Conservation (phyloP, 2,888 invertebrate genomes). For the Agapetus fuscipes region DNA sequence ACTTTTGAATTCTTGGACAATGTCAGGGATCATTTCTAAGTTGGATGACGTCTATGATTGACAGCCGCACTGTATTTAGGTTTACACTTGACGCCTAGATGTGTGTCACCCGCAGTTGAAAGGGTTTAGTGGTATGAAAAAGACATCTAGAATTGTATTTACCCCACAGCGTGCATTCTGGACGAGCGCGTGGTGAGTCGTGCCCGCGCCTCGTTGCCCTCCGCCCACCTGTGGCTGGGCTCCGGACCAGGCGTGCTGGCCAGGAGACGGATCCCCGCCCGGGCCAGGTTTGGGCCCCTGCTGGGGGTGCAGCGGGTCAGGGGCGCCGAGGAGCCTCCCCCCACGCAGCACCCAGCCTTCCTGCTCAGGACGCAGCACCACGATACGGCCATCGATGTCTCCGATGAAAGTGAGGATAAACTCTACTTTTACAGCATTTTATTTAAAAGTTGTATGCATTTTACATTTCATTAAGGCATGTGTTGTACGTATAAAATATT, state of each 20-base stretch:
- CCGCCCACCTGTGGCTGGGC: conserved; percentile 44
- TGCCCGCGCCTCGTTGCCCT: conserved; percentile 70
- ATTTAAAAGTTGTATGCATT: conserved; percentile 1
- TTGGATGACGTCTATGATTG: too few species aligned
- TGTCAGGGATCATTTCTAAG: too few species aligned
- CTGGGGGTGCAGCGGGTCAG: conserved; percentile 39
- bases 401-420: conserved; percentile 56
- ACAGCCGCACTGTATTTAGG: too few species aligned
- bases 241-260: conserved; percentile 50
- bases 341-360: conserved; percentile 14
- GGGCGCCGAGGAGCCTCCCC: background rate
- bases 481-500: background rate
- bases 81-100: too few species aligned
- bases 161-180: conserved; percentile 43
- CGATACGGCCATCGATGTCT: conserved; percentile 40
- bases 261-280: conserved; percentile 54
- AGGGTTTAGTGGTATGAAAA: too few species aligned
- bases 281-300: conserved; percentile 72
- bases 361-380: conserved; percentile 23
- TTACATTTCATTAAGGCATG: conserved; percentile 17
- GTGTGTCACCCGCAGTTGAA: too few species aligned
- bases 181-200: conserved; percentile 64
- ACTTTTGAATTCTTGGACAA: too few species aligned
- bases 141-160: too few species aligned
- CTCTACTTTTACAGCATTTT: too few species aligned